Base-by-base conservation (phyloP, 2,888 invertebrate genomes). In the Pinctada fucata region DNA sequence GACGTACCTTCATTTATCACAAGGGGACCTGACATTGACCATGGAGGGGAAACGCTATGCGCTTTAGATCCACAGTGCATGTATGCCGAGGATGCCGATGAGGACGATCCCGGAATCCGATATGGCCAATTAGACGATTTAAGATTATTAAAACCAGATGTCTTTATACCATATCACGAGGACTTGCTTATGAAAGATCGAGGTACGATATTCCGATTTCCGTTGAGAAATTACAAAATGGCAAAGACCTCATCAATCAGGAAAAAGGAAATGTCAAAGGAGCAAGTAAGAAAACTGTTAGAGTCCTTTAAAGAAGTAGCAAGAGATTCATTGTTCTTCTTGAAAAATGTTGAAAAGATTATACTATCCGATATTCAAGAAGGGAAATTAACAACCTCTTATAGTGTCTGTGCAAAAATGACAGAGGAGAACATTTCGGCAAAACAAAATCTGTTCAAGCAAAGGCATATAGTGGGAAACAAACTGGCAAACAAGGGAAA, bases 41-140 rank as follows among this genome's bases (percentile, higher is more conserved):
- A 70, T 58, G 86, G 86, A 2, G 85, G 86, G 3, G 87, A 89
- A 80, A 86, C 84, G 5, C 72, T 91, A 13, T 90, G 90, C 76
- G 72, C 89, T 4, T 87, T 91, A 79, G 91, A 91, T 81, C 91
- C 91, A 2, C 85, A 89, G 71, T 87, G 86, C 58, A 82, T 81
- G 52, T 88, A 88, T 80, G 82, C 89, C 3, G 88, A 88, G 3
- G 83, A 82, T 2, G 79, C 82, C 6, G 73, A 68, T 0, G 50
- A 8, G n/a, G 75, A 78, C 68, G 76, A 73, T 63, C 85, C 85
- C n/a, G 86, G 86, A 58, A 13, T 13, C 6, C 58, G 58, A 58
- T 58, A 58, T 13, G 13, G 8, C 13, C 8, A 58, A 6, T 13
- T 58, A 10, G 58, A 58, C 13, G 58, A 3, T 0, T 45, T 67